Conservation (phyloP, 1,140 invertebrate genomes). For the Cryptotermes secundus region DNA sequence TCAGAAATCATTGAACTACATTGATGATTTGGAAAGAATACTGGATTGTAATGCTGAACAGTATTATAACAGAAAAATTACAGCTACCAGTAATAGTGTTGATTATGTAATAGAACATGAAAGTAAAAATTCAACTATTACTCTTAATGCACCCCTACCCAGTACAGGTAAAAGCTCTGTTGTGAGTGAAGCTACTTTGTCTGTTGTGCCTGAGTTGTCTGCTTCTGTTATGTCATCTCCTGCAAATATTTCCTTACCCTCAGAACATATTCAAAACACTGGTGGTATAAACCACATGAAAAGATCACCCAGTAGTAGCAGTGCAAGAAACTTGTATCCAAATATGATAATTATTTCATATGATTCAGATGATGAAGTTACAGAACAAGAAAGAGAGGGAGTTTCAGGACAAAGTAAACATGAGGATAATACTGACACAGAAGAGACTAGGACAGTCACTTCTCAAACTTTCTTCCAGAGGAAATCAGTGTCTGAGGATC, state of each 20-base stretch:
- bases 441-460: too few species aligned
- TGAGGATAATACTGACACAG: not conserved
- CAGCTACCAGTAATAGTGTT: not conserved
- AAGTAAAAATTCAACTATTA: not conserved
- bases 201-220: not conserved
- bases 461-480: not conserved
- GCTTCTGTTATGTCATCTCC: slow-evolving; percentile 2
- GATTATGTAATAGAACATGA: not conserved
- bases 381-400: not conserved
- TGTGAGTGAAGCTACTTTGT: not conserved
- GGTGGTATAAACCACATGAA: not conserved
- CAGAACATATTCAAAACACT: not conserved
- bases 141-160: not conserved
- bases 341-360: not conserved
- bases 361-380: not conserved
- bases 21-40: not conserved
- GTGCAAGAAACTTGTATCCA: not conserved
- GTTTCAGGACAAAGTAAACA: not conserved
- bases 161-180: slow-evolving; percentile 23
- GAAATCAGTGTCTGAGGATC: not conserved
- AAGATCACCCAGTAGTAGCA: not conserved
- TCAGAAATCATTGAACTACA: not conserved
- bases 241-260: not conserved
- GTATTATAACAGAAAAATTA: not conserved
- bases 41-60: not conserved